Evolutionary conservation across 2,797 vertebrate species (phyloP), one percentile per base, ranked within the genome.

Genomic region (Microhierax caerulescens): DNA sequence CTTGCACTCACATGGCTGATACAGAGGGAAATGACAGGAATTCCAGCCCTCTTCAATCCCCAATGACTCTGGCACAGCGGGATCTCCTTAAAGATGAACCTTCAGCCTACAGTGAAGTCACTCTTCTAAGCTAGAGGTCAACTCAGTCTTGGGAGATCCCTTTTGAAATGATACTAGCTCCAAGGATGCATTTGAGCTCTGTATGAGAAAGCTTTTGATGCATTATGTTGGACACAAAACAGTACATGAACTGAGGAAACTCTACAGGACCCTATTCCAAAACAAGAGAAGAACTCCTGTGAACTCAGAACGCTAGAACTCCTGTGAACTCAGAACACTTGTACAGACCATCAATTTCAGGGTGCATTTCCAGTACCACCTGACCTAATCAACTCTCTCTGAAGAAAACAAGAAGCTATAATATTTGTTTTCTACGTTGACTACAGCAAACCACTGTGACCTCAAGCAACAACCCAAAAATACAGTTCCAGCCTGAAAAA

Each of bases 331-430:
- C n/a, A 43, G 48, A 90, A 8, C n/a, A 51, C 51, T 90, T 54
- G 51, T 9, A 68, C 25, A 88, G 43, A 39, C n/a, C 19, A 28
- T 11, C 41, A n/a, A 74, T 83, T 8, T 51, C 61, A 81, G 69
- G 73, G 82, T 69, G n/a, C 11, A 4, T 27, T 85, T 95, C 83
- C 95, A 92, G 76, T 23, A 36, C 85, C 53, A 63, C 60, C 54
- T 81, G 85, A 94, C 73, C 76, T 24, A 68, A 83, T 60, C 72
- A 48, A 21, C 43, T 28, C 30, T 32, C 75, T 43, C 16, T 18
- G 45, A 94, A 65, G 93, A 59, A 88, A 95, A 54, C 43, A 86
- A 83, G 82, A 92, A 74, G 69, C 59, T 83, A 3, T 15, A 30
- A 21, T 69, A 86, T 45, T 84, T 88, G 57, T 91, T 95, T 93